Evolutionary conservation across 2,888 invertebrate genomes (phyloP).

Genomic region (Diplazon laetatorius): DNA sequence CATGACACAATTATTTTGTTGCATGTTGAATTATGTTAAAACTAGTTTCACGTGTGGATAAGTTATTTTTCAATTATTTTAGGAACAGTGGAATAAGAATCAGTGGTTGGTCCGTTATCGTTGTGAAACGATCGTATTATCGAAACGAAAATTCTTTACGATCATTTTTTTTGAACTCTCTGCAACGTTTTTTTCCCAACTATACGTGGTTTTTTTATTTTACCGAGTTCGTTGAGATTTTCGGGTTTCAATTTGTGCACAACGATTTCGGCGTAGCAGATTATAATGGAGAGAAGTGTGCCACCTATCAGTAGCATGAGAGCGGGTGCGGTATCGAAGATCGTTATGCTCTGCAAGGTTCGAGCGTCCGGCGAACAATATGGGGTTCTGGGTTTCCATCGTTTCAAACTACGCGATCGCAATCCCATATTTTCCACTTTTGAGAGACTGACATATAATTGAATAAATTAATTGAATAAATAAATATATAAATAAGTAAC

Average conservation of each 20-base stretch:
- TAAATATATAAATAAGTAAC: no score
- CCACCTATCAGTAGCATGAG: slow-evolving; percentile 72
- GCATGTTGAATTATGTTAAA: no score
- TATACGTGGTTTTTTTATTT: background rate
- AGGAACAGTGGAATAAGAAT: no score
- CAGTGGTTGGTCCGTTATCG: no score
- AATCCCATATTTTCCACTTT: slow-evolving; percentile 74
- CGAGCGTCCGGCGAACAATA: slow-evolving; percentile 72
- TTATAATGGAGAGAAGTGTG: background rate
- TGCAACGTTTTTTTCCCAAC: background rate
- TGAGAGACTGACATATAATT: slow-evolving; percentile 66
- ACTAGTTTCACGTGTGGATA: no score
- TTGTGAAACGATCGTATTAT: no score
- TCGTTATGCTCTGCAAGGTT: slow-evolving; percentile 73
- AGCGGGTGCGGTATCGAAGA: slow-evolving; percentile 75
- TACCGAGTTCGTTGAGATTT: background rate
- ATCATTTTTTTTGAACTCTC: background rate
- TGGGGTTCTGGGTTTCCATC: slow-evolving; percentile 75
- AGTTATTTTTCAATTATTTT: no score
- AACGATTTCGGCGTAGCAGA: background rate
- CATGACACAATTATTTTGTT: no score
- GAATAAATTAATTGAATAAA: no score
- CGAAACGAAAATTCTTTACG: no score
- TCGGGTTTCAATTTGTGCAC: background rate
- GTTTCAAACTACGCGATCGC: slow-evolving; percentile 72